Conservation (phyloP, 1,140 invertebrate genomes). For the Fopius arisanus region DNA sequence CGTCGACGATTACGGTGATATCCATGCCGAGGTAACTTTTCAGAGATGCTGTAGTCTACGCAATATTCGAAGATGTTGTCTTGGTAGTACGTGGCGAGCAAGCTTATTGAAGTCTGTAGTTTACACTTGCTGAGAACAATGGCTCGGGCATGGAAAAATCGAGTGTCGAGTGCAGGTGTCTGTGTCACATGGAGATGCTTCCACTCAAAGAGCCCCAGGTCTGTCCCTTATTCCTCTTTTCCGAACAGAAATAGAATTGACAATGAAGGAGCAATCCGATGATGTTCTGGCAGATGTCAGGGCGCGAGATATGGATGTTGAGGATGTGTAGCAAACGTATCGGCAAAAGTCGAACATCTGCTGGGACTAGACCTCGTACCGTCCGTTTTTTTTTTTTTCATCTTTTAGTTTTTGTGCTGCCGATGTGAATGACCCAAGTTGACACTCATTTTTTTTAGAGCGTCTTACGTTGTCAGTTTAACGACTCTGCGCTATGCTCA, state of each 20-base stretch:
- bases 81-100: neutral
- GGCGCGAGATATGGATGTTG: neutral
- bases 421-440: neutral
- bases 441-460: neutral
- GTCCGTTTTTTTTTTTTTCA: too few relatives aligned
- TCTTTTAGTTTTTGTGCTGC: neutral
- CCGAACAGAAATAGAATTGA: neutral
- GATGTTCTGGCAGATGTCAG: constrained; percentile 6
- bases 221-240: neutral
- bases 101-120: neutral
- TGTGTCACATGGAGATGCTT: neutral
- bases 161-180: neutral
- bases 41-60: neutral
- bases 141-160: neutral
- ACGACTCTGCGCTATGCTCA: constrained; percentile 18
- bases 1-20: constrained; percentile 1
- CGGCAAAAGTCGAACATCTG: neutral
- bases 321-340: neutral
- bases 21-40: neutral
- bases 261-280: neutral
- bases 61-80: neutral
- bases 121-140: neutral
- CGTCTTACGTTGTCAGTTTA: neutral
- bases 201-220: too few relatives aligned
- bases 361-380: neutral